phyloP scores from a whole-genome alignment of 30 jellyfish, hydroid and myxozoan genomes.

The Chrysaora quinquecirrha region DNA sequence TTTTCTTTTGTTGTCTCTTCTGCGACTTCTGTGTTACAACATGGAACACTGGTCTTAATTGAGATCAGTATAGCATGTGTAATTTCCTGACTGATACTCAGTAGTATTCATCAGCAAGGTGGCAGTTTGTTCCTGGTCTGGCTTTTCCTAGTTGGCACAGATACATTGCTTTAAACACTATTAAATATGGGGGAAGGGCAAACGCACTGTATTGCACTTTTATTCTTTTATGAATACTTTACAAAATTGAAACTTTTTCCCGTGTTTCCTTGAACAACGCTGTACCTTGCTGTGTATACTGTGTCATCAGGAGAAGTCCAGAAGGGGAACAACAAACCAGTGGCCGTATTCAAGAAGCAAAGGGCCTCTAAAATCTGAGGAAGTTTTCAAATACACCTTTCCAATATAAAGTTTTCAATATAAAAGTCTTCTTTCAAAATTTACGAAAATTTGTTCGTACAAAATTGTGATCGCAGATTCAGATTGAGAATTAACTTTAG shows the following conservation, averaged over 20 bases:
- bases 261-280: slow-evolving; percentile 7
- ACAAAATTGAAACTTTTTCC: too few relatives aligned
- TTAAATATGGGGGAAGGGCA: too few relatives aligned
- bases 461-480: too few relatives aligned
- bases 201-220: too few relatives aligned
- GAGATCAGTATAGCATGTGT: slow-evolving; percentile 1
- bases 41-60: not conserved
- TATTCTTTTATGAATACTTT: too few relatives aligned
- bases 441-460: too few relatives aligned
- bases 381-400: too few relatives aligned
- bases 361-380: too few relatives aligned
- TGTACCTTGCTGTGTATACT: slow-evolving; percentile 74
- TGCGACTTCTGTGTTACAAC: slow-evolving; percentile 11
- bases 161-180: not conserved
- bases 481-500: too few relatives aligned
- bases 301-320: slow-evolving; percentile 71
- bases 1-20: slow-evolving; percentile 50
- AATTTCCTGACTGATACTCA: slow-evolving; percentile 37
- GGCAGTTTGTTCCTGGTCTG: slow-evolving; percentile 61
- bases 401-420: too few relatives aligned
- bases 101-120: slow-evolving; percentile 58
- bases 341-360: too few relatives aligned
- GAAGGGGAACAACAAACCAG: slow-evolving; percentile 44
- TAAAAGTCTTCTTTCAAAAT: too few relatives aligned
- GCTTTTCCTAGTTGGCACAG: slow-evolving; percentile 68